A percentile compares a stretch with the other conserved stretches of the same genome.
Conservation (phyloP, 2,797 vertebrate genomes). For the Denticeps clupeoides region DNA sequence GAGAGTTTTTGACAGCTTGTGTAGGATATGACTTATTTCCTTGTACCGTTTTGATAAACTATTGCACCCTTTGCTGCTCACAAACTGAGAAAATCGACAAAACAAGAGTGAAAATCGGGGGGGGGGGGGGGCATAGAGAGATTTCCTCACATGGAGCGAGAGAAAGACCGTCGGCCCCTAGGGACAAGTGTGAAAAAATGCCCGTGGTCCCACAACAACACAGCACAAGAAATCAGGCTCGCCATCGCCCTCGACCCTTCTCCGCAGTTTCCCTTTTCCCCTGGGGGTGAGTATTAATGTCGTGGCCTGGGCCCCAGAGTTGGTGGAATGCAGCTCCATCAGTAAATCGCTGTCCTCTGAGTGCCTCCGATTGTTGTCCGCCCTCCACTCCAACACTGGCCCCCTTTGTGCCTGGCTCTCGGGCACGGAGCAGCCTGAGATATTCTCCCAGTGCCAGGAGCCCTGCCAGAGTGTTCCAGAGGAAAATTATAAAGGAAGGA, state of each 20-base stretch:
- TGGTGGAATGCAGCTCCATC: conserved; percentile 27
- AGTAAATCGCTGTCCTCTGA: conserved; percentile 51
- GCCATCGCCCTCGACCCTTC: neutral
- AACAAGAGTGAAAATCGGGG: too few species aligned
- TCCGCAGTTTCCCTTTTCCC: neutral
- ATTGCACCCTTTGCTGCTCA: too few species aligned
- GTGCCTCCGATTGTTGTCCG: conserved; percentile 47
- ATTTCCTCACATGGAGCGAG: too few species aligned
- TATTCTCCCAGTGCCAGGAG: conserved; percentile 47
- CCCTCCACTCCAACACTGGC: conserved; percentile 48
- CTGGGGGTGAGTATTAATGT: conserved; percentile 15
- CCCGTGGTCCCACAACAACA: too few species aligned
- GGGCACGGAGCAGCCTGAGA: conserved; percentile 23
- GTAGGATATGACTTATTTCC: too few species aligned
- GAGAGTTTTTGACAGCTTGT: too few species aligned
- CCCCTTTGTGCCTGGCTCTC: conserved; percentile 47
- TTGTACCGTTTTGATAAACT: too few species aligned
- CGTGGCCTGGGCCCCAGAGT: conserved; percentile 16
- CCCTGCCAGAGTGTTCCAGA: conserved; percentile 34
- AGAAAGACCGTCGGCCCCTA: too few species aligned
- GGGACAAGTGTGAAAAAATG: too few species aligned
- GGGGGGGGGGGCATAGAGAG: too few species aligned
- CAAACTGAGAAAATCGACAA: too few species aligned
- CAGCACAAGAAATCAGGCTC: too few species aligned
- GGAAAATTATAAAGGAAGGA: conserved; percentile 21